These are phyloP conservation scores for Drosophila cardini DNA, from an alignment of 1,140 invertebrate genomes.

Conservation along the genomic window DNA sequence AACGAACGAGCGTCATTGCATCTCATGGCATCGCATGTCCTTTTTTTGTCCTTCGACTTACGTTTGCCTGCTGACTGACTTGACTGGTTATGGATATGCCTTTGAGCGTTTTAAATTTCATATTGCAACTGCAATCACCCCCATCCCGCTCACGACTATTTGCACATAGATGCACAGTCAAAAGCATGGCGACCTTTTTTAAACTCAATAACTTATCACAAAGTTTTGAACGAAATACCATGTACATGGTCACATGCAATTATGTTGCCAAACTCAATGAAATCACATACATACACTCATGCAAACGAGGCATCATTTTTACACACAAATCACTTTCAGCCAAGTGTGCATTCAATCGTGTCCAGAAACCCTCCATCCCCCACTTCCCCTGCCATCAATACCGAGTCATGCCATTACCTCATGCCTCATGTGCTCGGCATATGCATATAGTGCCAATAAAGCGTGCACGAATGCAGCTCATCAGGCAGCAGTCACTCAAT, in stretches of 20 bases:
- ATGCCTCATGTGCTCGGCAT: constrained; percentile 9
- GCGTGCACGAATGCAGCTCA: constrained; percentile 49
- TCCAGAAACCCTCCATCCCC: constrained; percentile 17
- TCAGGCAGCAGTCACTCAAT: constrained; percentile 22
- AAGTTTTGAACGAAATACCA: constrained; percentile 31
- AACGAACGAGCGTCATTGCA: constrained; percentile 41
- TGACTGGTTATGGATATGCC: constrained; percentile 80
- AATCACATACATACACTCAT: constrained; percentile 40
- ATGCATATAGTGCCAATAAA: constrained; percentile 68
- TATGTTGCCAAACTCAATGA: constrained; percentile 72
- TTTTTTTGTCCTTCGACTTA: constrained; percentile 82
- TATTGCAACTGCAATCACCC: constrained; percentile 73
- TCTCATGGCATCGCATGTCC: constrained; percentile 68
- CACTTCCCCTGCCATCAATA: not conserved
- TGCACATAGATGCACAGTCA: constrained; percentile 35
- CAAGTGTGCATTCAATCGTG: constrained; percentile 79
- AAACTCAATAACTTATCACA: constrained; percentile 34
- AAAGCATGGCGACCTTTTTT: constrained; percentile 38
- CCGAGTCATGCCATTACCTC: not conserved
- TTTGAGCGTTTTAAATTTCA: constrained; percentile 83
- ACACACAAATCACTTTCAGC: constrained; percentile 75
- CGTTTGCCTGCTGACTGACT: constrained; percentile 48
- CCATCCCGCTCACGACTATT: constrained; percentile 51
- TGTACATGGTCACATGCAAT: constrained; percentile 66
- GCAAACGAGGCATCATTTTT: constrained; percentile 62